These are phyloP conservation scores for Semnornis frantzii DNA, from an alignment of 2,113 vertebrate genomes.

Conservation along the genomic window DNA sequence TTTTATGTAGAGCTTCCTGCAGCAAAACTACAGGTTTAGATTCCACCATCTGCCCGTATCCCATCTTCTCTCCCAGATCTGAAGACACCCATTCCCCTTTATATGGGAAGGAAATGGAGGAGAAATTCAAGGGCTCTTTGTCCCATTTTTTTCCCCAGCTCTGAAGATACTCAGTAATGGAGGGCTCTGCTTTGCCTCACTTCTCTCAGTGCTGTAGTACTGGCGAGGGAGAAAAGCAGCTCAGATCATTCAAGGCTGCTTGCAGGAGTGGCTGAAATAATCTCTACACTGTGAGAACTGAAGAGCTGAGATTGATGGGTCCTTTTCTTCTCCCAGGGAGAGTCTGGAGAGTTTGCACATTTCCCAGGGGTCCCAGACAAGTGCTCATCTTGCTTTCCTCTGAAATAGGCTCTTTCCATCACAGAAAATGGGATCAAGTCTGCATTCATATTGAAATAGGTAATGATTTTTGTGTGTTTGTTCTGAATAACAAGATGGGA, in stretches of 20 bases:
- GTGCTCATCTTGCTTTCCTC: neutral
- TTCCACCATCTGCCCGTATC: neutral
- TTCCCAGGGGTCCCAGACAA: neutral
- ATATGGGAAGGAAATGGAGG: neutral
- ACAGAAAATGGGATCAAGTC: neutral
- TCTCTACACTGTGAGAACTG: neutral
- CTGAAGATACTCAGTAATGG: neutral
- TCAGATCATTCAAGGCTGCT: neutral
- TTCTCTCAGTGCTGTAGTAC: neutral
- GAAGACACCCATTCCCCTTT: neutral
- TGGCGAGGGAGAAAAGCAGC: neutral
- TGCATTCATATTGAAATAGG: neutral
- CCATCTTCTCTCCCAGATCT: neutral
- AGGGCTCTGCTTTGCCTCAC: neutral
- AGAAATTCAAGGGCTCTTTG: neutral
- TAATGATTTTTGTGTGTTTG: neutral
- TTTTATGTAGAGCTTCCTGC: neutral
- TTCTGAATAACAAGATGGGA: neutral
- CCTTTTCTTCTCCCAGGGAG: neutral
- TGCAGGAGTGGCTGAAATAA: neutral
- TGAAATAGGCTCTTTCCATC: neutral
- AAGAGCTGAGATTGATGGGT: neutral
- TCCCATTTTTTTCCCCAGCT: neutral
- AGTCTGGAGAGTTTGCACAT: neutral
- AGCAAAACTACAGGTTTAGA: neutral